Percentiles rank a stretch among this genome's conserved stretches.
phyloP scores from a whole-genome alignment of 2,888 invertebrate species.

The Troides aeacus region DNA sequence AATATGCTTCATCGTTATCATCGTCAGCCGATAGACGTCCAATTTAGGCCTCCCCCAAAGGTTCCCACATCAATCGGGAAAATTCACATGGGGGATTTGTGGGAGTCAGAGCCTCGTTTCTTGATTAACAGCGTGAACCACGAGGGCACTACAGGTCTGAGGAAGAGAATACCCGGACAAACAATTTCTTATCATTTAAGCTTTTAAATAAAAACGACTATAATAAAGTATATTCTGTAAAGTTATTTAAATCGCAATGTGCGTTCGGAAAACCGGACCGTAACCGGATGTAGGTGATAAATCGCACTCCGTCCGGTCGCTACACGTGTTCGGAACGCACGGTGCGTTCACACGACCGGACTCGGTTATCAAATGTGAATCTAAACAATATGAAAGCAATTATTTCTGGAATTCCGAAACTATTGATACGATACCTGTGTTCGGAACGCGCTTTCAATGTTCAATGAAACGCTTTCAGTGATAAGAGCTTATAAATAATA shows the following conservation, averaged over 20 bases:
- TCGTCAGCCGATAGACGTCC: too few relatives aligned
- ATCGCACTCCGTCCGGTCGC: conserved; percentile 39
- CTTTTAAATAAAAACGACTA: too few relatives aligned
- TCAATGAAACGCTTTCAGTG: background rate
- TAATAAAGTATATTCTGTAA: background rate
- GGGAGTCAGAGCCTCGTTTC: too few relatives aligned
- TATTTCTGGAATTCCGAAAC: conserved; percentile 23
- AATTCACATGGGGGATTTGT: too few relatives aligned
- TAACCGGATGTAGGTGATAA: conserved; percentile 58
- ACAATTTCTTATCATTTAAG: too few relatives aligned
- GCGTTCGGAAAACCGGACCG: conserved; percentile 46
- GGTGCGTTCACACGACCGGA: conserved; percentile 59
- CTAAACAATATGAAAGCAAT: conserved; percentile 28
- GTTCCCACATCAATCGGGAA: too few relatives aligned
- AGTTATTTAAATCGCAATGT: conserved; percentile 44
- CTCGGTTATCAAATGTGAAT: conserved; percentile 45
- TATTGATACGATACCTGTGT: background rate
- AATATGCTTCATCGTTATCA: too few relatives aligned
- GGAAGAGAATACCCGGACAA: too few relatives aligned
- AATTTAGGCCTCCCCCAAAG: too few relatives aligned
- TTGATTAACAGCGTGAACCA: too few relatives aligned
- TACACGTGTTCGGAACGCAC: conserved; percentile 52
- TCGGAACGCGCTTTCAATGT: conserved; percentile 5
- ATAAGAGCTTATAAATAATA: background rate
- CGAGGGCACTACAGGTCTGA: too few relatives aligned